These are phyloP conservation scores for Caenorhabditis briggsae DNA, from an alignment of 1,140 invertebrate species.

Conservation along the genomic window DNA sequence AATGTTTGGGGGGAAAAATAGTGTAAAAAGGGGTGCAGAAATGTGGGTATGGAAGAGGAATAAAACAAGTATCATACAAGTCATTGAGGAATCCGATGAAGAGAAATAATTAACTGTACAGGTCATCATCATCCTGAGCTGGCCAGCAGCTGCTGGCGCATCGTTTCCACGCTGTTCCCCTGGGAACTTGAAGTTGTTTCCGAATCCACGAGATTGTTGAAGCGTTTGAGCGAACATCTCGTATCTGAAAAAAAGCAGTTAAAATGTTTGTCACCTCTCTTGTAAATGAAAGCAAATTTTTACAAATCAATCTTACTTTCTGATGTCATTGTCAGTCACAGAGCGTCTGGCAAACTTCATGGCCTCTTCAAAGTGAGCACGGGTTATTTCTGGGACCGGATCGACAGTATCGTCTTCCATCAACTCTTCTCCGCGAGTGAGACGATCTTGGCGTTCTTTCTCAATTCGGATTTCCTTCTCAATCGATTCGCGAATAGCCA, in stretches of 20 bases:
- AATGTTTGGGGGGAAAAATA: neutral
- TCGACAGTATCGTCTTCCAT: constrained; percentile 87
- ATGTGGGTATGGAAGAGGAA: constrained; percentile 12
- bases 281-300: too few relatives aligned
- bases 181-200: constrained; percentile 66
- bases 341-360: constrained; percentile 94
- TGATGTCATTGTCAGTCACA: constrained; percentile 63
- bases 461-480: constrained; percentile 93
- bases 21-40: neutral
- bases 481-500: constrained; percentile 96
- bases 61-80: constrained; percentile 50
- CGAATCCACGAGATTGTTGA: constrained; percentile 64
- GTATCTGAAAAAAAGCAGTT: constrained; percentile 46
- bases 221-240: constrained; percentile 64
- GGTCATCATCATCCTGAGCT: constrained; percentile 56
- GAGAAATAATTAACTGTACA: neutral
- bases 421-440: constrained; percentile 85
- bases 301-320: constrained; percentile 45
- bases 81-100: neutral
- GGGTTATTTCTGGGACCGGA: constrained; percentile 95
- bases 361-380: constrained; percentile 96
- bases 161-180: constrained; percentile 19
- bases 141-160: constrained; percentile 9
- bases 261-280: neutral
- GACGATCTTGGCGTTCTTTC: constrained; percentile 86